phyloP scores from a whole-genome alignment of 2,888 invertebrate species.

The Nemotelus nigrinus region DNA sequence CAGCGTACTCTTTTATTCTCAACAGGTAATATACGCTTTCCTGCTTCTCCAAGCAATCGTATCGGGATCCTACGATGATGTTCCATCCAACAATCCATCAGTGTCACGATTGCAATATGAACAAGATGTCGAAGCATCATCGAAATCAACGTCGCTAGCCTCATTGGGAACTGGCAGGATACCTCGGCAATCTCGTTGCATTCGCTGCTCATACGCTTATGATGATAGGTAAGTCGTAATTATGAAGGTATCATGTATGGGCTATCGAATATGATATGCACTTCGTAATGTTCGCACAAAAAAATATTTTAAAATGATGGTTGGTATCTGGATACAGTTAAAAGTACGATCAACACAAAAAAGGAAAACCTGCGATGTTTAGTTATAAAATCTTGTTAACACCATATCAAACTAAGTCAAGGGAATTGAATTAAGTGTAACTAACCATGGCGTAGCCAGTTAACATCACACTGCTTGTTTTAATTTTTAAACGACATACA shows the following conservation, averaged over 20 bases:
- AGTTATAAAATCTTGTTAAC: too few species aligned
- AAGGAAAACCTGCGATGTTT: too few species aligned
- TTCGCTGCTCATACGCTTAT: conserved; percentile 57
- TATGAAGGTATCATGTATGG: neutral
- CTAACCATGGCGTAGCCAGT: too few species aligned
- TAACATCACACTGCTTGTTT: too few species aligned
- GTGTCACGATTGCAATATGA: neutral
- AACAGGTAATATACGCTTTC: conserved; percentile 23
- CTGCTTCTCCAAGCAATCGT: conserved; percentile 27
- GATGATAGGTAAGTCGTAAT: conserved; percentile 58
- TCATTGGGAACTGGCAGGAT: conserved; percentile 55
- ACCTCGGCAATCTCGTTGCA: conserved; percentile 62
- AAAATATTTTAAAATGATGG: too few species aligned
- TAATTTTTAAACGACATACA: too few species aligned
- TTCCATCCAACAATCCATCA: neutral
- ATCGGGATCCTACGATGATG: conserved; percentile 20
- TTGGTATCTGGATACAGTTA: too few species aligned
- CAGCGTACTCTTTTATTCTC: neutral
- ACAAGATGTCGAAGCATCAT: conserved; percentile 31
- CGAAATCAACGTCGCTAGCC: conserved; percentile 33
- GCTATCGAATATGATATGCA: neutral
- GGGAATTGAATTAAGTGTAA: too few species aligned
- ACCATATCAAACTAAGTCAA: too few species aligned
- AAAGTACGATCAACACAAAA: too few species aligned
- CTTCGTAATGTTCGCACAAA: neutral